These are phyloP conservation scores for Tenualosa ilisha DNA, from an alignment of 2,797 vertebrate species.

Conservation along the genomic window DNA sequence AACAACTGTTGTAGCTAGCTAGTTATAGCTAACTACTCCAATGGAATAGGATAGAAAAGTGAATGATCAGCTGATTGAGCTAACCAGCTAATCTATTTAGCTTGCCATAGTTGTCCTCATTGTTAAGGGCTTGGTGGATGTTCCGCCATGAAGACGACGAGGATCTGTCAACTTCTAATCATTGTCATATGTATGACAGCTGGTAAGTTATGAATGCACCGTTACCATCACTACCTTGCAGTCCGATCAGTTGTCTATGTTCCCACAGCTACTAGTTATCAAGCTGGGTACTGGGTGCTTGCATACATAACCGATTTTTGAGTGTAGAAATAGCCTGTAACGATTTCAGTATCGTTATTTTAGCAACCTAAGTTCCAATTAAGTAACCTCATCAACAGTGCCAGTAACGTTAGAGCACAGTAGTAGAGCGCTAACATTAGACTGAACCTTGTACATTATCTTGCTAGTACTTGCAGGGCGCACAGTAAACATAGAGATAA, in stretches of 20 bases:
- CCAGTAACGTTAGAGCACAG: neutral
- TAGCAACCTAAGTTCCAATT: neutral
- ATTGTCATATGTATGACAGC: conserved; percentile 63
- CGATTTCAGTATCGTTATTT: neutral
- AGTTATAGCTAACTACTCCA: conserved; percentile 33
- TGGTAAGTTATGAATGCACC: conserved; percentile 64
- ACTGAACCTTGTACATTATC: neutral
- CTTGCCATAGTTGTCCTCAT: conserved; percentile 2
- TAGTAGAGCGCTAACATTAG: neutral
- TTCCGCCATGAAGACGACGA: conserved; percentile 49
- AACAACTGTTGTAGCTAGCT: conserved; percentile 37
- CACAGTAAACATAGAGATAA: neutral
- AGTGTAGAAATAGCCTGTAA: neutral
- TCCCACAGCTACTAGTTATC: neutral
- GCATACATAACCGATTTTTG: neutral
- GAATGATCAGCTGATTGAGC: conserved; percentile 22
- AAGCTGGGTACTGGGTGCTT: too few relatives aligned
- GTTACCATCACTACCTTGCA: neutral
- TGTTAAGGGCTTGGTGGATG: neutral
- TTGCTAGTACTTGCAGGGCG: neutral
- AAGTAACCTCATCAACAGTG: neutral
- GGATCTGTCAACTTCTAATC: conserved; percentile 55
- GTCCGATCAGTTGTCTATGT: neutral
- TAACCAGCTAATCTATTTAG: conserved; percentile 11
- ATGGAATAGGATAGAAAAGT: conserved; percentile 19